These are phyloP conservation scores for Cynopterus sphinx DNA, from an alignment of 2,797 vertebrate species.

Conservation along the genomic window DNA sequence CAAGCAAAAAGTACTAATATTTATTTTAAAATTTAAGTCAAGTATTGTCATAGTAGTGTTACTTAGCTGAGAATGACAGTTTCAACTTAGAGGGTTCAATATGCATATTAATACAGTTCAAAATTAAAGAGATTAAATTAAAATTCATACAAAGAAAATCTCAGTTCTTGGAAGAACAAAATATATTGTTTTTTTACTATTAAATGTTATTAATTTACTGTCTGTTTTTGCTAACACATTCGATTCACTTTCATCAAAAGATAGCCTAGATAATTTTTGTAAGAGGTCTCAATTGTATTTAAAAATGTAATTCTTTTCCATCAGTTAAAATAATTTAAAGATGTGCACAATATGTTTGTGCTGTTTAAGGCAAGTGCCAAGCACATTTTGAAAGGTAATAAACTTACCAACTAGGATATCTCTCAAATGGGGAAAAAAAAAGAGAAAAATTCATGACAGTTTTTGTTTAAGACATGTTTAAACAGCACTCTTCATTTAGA, in stretches of 20 bases:
- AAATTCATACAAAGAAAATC: slow-evolving; percentile 81
- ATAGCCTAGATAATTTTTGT: slow-evolving; percentile 14
- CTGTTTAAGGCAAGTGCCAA: slow-evolving; percentile 74
- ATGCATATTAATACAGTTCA: slow-evolving; percentile 65
- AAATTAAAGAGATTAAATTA: slow-evolving; percentile 69
- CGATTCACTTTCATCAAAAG: slow-evolving; percentile 34
- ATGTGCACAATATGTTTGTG: slow-evolving; percentile 61
- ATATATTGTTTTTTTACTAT: slow-evolving; percentile 77
- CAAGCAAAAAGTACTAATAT: slow-evolving; percentile 62
- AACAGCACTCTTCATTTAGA: slow-evolving; percentile 68
- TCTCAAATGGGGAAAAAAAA: slow-evolving; percentile 54
- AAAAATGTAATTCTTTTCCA: slow-evolving; percentile 60
- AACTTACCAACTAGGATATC: slow-evolving; percentile 66
- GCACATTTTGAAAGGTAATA: slow-evolving; percentile 72
- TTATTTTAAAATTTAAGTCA: slow-evolving; percentile 59
- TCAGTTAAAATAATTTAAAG: slow-evolving; percentile 68
- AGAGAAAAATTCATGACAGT: slow-evolving; percentile 18
- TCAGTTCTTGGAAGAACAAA: slow-evolving; percentile 78
- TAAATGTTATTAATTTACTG: slow-evolving; percentile 73
- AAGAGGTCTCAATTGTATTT: slow-evolving; percentile 48
- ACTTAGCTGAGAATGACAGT: slow-evolving; percentile 59
- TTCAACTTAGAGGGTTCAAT: slow-evolving; percentile 61
- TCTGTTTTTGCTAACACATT: slow-evolving; percentile 72
- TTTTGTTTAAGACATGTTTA: slow-evolving; percentile 73
- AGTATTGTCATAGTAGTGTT: slow-evolving; percentile 36